Evolutionary conservation across 2,888 invertebrate species (phyloP), one percentile per base, ranked within the genome.

Genomic region (Apamea sordens): DNA sequence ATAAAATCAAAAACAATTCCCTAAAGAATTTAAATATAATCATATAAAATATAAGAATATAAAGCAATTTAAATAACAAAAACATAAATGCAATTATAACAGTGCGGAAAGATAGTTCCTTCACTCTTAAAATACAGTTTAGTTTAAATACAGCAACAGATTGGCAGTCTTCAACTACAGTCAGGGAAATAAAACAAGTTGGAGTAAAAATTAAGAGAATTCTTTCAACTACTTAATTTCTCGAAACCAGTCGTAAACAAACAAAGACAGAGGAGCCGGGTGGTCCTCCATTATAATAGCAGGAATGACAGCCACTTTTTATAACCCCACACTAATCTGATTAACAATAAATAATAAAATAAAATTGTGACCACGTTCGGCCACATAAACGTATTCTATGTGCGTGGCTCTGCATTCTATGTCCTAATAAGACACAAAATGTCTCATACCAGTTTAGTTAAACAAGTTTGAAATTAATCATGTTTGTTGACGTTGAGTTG

Each of bases 311-410:
- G 87, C 87, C 89, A 80, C 86, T 90, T 92, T 92, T 92, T 93
- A 92, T 92, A 90, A 91, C 90, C 88, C 82, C 11, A 53, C 81
- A 89, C 84, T 93, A 93, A 94, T 94, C 93, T 91, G 94, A 93
- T 93, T 93, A 92, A 91, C 89, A 91, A 92, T 92, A 93, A 93
- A 93, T 89, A 90, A 90, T 87, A 91, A 90, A 90, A 90, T 88
- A 80, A 86, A 87, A 87, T 86, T 86, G 85, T 86, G 83, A 67
- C 76, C 79, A 82, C 79, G 82, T 85, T 82, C 77, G 85, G 86
- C 69, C 83, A 80, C 86, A 86, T 85, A 83, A 86, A 84, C 77
- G 79, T 86, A 86, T 80, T 83, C 77, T 78, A 73, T 61, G 76
- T 69, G 44, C 80, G 82, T 90, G 83, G 76, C 73, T 79, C 56